phyloP scores from a whole-genome alignment of 2,888 invertebrate species.

The Platycnemis pennipes region DNA sequence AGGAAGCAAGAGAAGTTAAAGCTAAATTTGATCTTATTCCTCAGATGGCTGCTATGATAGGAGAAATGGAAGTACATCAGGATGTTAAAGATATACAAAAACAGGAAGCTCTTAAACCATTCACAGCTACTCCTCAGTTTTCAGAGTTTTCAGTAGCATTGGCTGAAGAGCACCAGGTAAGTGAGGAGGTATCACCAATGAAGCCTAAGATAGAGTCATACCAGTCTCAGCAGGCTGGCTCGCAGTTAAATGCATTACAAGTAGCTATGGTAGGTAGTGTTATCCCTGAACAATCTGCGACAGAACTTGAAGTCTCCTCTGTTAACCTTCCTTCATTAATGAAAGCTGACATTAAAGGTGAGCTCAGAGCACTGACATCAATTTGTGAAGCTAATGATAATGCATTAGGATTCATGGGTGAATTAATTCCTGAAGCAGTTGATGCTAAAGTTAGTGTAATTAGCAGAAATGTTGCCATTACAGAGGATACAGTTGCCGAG shows the following conservation, averaged over 20 bases:
- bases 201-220: conserved; percentile 14
- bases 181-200: conserved; percentile 38
- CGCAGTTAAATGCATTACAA: conserved; percentile 68
- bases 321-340: background rate
- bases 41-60: conserved; percentile 24
- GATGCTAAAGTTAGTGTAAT: conserved; percentile 40
- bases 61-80: conserved; percentile 46
- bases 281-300: conserved; percentile 48
- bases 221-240: conserved; percentile 64
- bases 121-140: conserved; percentile 60
- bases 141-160: conserved; percentile 65
- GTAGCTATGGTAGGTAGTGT: conserved; percentile 70
- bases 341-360: conserved; percentile 48
- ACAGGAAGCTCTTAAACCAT: background rate
- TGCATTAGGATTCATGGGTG: conserved; percentile 10
- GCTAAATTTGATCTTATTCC: conserved; percentile 37
- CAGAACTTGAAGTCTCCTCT: conserved; percentile 1
- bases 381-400: conserved; percentile 46
- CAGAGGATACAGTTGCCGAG: conserved; percentile 38
- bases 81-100: background rate
- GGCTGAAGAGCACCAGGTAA: conserved; percentile 39
- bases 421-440: background rate
- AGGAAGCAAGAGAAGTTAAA: conserved; percentile 56
- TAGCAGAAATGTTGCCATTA: background rate
- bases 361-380: conserved; percentile 51